Conservation (phyloP, 2,888 invertebrate species). For the Cantharis lateralis region DNA sequence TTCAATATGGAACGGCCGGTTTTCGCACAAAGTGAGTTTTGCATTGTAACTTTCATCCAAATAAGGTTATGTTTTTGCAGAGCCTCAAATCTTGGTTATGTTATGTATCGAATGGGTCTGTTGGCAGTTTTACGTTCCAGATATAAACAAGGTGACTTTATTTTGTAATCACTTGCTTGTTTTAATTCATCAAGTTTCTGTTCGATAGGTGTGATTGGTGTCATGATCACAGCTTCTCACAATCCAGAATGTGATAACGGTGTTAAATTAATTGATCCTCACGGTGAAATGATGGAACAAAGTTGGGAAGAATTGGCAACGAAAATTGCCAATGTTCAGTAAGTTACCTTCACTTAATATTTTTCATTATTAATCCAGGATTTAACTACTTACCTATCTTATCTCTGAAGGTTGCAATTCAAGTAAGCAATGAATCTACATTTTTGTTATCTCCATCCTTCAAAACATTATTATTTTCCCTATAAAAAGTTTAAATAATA, state of each 20-base stretch:
- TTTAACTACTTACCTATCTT: background rate
- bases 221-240: conserved; percentile 99
- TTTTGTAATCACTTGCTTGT: background rate
- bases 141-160: conserved; percentile 70
- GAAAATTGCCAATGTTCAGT: conserved; percentile 81
- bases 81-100: conserved; percentile 82
- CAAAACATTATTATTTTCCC: too few relatives aligned
- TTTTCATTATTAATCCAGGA: background rate
- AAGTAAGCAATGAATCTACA: background rate
- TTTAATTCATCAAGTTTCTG: background rate
- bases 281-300: conserved; percentile 93
- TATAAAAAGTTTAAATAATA: too few relatives aligned
- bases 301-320: conserved; percentile 93
- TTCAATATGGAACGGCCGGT: conserved; percentile 85
- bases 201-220: conserved; percentile 75
- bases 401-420: background rate
- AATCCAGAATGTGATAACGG: conserved; percentile 97
- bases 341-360: conserved; percentile 38
- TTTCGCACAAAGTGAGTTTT: conserved; percentile 77
- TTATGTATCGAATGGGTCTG: conserved; percentile 93
- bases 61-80: conserved; percentile 60
- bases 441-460: background rate
- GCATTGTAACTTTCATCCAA: conserved; percentile 33
- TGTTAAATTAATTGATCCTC: conserved; percentile 93
- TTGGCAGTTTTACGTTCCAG: conserved; percentile 88